phyloP scores from a whole-genome alignment of 2,113 vertebrate genomes.

The Elephantulus edwardii region DNA sequence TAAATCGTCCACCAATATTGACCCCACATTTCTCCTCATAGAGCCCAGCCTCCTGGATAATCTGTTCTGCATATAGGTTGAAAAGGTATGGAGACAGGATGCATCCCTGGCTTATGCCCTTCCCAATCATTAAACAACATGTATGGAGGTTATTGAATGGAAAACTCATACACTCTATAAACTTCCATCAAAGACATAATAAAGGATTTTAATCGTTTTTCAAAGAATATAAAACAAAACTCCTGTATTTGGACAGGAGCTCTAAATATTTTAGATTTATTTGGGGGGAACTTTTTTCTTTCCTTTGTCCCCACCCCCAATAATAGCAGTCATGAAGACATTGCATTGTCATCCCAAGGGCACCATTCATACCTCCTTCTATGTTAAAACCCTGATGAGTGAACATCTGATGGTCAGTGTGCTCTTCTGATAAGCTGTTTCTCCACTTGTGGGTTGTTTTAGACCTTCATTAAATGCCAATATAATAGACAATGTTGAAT shows the following conservation, averaged over 20 bases:
- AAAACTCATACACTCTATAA: too few species aligned
- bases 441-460: slow-evolving; percentile 23
- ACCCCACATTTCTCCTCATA: too few species aligned
- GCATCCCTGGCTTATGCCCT: too few species aligned
- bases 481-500: slow-evolving; percentile 48
- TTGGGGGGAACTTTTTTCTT: background rate
- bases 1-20: too few species aligned
- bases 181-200: too few species aligned
- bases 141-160: background rate
- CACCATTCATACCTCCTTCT: background rate
- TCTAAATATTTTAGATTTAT: background rate
- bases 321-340: background rate
- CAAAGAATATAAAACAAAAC: too few species aligned
- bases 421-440: slow-evolving; percentile 1
- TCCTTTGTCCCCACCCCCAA: too few species aligned
- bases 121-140: background rate
- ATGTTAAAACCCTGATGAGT: background rate
- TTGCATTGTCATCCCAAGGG: background rate
- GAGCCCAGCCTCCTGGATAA: too few species aligned
- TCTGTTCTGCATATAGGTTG: too few species aligned
- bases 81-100: too few species aligned
- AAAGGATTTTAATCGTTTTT: too few species aligned
- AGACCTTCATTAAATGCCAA: slow-evolving; percentile 54
- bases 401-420: background rate
- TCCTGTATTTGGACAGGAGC: background rate